Evolutionary conservation across 2,797 vertebrate species (phyloP).

Genomic region (Bovichtus diacanthus): DNA sequence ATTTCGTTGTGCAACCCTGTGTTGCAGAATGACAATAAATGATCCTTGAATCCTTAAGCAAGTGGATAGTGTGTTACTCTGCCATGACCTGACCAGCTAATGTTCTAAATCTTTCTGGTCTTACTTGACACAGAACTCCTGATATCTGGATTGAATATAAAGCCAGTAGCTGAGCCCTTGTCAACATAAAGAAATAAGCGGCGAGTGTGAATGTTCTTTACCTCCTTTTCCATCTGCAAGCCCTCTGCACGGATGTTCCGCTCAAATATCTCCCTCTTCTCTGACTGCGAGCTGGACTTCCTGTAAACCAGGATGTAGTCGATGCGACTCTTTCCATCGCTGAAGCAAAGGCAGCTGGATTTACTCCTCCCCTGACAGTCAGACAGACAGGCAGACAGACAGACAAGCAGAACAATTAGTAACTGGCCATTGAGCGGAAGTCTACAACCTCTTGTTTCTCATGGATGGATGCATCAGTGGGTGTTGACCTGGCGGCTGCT

Average conservation of each 20-base stretch:
- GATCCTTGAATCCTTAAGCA: too few species aligned
- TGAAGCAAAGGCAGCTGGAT: conserved; percentile 90
- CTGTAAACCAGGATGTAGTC: conserved; percentile 95
- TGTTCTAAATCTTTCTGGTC: not conserved
- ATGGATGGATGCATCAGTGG: too few species aligned
- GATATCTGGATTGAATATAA: not conserved
- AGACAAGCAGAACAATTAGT: conserved; percentile 30
- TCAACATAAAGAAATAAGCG: not conserved
- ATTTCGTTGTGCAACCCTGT: too few species aligned
- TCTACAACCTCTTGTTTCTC: not conserved
- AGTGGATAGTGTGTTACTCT: too few species aligned
- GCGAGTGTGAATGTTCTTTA: conserved; percentile 51
- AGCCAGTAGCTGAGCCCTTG: not conserved
- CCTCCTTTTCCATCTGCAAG: conserved; percentile 95
- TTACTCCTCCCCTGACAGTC: conserved; percentile 86
- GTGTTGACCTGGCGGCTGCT: too few species aligned
- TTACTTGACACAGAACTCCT: not conserved
- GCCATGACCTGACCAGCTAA: too few species aligned
- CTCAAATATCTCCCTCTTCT: conserved; percentile 95
- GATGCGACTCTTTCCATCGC: conserved; percentile 91
- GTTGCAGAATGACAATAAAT: too few species aligned
- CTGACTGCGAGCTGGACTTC: conserved; percentile 90
- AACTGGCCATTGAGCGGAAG: not conserved
- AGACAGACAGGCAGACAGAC: conserved; percentile 43
- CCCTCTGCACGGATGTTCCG: conserved; percentile 94